These are phyloP conservation scores for Ormyrus thymus DNA, from an alignment of 2,888 invertebrate genomes.

Conservation along the genomic window DNA sequence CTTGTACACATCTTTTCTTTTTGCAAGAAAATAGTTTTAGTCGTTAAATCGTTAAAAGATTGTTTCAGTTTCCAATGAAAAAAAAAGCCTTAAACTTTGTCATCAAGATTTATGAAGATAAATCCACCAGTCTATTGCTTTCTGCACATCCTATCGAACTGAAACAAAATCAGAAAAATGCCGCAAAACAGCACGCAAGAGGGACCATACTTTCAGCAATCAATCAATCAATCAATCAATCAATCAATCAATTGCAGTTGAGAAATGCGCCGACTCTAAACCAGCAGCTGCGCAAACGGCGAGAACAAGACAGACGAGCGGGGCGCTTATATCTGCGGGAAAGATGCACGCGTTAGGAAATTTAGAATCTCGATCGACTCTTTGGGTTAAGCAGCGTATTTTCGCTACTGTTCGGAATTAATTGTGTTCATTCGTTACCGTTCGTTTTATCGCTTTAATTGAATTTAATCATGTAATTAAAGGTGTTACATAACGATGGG, in stretches of 20 bases:
- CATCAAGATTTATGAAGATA: no score
- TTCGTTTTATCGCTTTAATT: conserved; percentile 15
- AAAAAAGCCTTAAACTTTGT: no score
- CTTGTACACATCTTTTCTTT: no score
- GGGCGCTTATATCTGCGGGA: background rate
- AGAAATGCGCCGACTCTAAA: background rate
- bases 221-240: background rate
- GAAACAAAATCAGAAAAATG: no score
- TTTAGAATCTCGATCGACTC: conserved; percentile 15
- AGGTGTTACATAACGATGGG: background rate
- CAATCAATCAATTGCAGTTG: conserved; percentile 28
- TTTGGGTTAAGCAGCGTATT: conserved; percentile 10
- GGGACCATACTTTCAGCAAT: no score
- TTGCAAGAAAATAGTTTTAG: no score
- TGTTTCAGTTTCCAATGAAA: no score
- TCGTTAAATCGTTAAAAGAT: no score
- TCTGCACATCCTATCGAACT: no score
- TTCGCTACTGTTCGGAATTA: conserved; percentile 5
- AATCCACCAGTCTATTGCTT: no score
- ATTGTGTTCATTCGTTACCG: conserved; percentile 18
- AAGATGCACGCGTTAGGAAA: conserved; percentile 24
- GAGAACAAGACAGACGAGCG: no score
- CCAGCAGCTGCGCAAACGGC: background rate
- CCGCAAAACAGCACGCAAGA: no score
- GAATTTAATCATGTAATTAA: conserved; percentile 3